phyloP scores from a whole-genome alignment of 2,888 invertebrate genomes.

The Trichogramma dendrolimi region DNA sequence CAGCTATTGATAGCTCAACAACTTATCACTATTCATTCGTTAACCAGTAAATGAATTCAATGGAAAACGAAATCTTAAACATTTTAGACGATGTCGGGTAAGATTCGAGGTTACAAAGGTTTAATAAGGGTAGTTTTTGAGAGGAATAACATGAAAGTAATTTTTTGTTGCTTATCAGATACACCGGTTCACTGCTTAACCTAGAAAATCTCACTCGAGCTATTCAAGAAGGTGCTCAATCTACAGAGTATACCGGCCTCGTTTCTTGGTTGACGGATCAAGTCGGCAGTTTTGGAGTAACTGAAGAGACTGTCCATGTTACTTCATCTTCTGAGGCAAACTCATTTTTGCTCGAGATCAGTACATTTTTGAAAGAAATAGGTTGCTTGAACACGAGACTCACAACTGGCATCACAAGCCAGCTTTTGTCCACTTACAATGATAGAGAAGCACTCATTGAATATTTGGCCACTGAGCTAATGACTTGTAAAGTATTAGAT shows the following conservation, averaged over 20 bases:
- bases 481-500: conserved; percentile 75
- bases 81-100: conserved; percentile 63
- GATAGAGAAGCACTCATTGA: conserved; percentile 70
- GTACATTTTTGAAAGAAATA: conserved; percentile 81
- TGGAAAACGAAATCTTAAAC: conserved; percentile 63
- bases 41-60: conserved; percentile 33
- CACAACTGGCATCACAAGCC: conserved; percentile 59
- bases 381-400: conserved; percentile 71
- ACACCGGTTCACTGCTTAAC: conserved; percentile 64
- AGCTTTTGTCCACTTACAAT: conserved; percentile 64
- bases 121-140: neutral
- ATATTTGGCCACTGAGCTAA: conserved; percentile 77
- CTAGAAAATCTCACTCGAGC: conserved; percentile 61
- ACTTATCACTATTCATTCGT: no score
- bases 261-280: conserved; percentile 77
- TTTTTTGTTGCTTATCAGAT: conserved; percentile 55
- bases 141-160: neutral
- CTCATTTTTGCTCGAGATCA: conserved; percentile 79
- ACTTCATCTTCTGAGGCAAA: conserved; percentile 68
- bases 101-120: conserved; percentile 41
- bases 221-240: conserved; percentile 66
- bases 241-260: conserved; percentile 69
- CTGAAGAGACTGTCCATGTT: conserved; percentile 78
- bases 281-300: conserved; percentile 64
- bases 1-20: no score